Conservation (phyloP, 2,113 vertebrate species). For the Centropristis striata region DNA sequence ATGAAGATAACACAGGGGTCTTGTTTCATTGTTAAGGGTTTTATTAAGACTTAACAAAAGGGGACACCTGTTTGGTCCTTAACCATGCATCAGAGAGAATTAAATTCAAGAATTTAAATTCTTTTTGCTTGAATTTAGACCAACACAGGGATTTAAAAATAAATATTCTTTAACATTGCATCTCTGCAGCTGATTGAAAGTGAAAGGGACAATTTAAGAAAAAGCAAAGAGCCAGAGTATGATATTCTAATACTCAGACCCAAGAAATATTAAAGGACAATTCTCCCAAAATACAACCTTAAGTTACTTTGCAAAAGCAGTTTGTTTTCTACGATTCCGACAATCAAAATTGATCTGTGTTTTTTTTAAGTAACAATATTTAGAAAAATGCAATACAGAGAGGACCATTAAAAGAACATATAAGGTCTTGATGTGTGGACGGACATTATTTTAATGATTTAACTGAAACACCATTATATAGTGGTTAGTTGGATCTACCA, state of each 20-base stretch:
- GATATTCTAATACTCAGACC: not conserved
- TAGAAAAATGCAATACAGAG: not conserved
- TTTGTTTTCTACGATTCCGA: not conserved
- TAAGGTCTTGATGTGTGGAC: not conserved
- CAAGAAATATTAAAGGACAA: conserved; percentile 7
- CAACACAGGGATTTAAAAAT: conserved; percentile 70
- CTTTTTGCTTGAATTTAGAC: conserved; percentile 52
- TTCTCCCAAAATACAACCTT: not conserved
- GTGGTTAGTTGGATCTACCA: not conserved
- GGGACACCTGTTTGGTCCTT: conserved; percentile 29
- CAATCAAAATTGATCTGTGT: too few relatives aligned
- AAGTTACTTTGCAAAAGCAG: conserved; percentile 21
- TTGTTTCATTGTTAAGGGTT: conserved; percentile 48
- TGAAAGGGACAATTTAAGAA: conserved; percentile 23
- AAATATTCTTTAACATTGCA: conserved; percentile 67
- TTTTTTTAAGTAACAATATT: too few relatives aligned
- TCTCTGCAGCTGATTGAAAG: conserved; percentile 26
- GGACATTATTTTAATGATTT: not conserved
- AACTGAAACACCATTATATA: not conserved
- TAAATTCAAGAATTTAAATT: conserved; percentile 37
- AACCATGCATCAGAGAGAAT: conserved; percentile 51
- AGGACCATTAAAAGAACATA: not conserved
- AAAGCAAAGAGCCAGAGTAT: not conserved
- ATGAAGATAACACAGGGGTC: not conserved
- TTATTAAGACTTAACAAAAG: conserved; percentile 81